Base-by-base conservation (phyloP, 2,888 invertebrate genomes). In the Margaritifera margaritifera region DNA sequence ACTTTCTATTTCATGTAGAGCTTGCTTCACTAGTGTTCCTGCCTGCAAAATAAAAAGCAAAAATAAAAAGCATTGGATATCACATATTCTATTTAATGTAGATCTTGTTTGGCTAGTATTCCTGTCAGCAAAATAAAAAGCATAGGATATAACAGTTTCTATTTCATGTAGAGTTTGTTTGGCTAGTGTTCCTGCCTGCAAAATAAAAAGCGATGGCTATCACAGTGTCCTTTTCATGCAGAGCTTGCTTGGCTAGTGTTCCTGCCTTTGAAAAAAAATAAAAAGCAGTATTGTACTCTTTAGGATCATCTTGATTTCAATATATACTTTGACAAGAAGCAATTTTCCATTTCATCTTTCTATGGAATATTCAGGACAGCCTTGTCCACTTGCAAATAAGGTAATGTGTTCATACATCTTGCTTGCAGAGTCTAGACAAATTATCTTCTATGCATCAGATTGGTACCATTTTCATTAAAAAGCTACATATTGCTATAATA, bases 221-320 rank as follows among this genome's bases (percentile, higher is more conserved):
- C 18, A 96, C 93, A 0, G 92, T 91, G 82, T 95, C 94, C 69
- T 97, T 90, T 75, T 96, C 95, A 55, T 93, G 91, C 0, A 96
- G 87, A 0, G 94, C 95, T 72, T 93, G 92, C 66, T 93, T 93
- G 0, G 94, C 94, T 24, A 81, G 60, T 11, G 80, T 75, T n/a
- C 80, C 80, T 56, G 83, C 83, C 81, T 82, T n/a, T n/a, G n/a
- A n/a, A n/a, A n/a, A n/a, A n/a, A n/a, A n/a, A n/a, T n/a, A n/a
- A n/a, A n/a, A n/a, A n/a, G n/a, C n/a, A n/a, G n/a, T n/a, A n/a
- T n/a, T n/a, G n/a, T n/a, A n/a, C n/a, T n/a, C n/a, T n/a, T n/a
- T n/a, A n/a, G n/a, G n/a, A n/a, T n/a, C n/a, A n/a, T n/a, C n/a
- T n/a, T n/a, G n/a, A n/a, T n/a, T n/a, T n/a, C n/a, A n/a, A n/a